Conservation (phyloP, 2,797 vertebrate species). For the Sebastes steindachneri region DNA sequence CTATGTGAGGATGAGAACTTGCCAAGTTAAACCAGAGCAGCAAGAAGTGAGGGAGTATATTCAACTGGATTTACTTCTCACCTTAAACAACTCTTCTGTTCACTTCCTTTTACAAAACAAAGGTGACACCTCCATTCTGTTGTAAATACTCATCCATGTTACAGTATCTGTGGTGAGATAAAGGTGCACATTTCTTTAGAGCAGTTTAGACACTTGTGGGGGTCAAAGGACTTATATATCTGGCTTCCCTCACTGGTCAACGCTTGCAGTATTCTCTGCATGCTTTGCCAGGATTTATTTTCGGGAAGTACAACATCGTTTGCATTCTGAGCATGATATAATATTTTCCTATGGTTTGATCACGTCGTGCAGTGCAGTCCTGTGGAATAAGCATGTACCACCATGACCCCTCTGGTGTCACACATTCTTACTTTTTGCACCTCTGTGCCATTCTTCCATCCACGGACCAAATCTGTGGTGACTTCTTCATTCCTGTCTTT, state of each 20-base stretch:
- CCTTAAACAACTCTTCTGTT: neutral
- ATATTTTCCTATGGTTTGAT: constrained; percentile 51
- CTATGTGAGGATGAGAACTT: neutral
- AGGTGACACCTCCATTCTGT: constrained; percentile 4
- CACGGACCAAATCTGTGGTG: constrained; percentile 47
- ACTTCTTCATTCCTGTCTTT: constrained; percentile 13
- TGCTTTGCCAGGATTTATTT: constrained; percentile 55
- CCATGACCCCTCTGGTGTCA: constrained; percentile 45
- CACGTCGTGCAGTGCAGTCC: constrained; percentile 63
- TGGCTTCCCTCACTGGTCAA: constrained; percentile 17
- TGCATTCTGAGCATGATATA: constrained; percentile 66
- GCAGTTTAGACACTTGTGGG: constrained; percentile 19
- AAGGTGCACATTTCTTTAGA: constrained; percentile 26
- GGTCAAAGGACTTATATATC: constrained; percentile 11
- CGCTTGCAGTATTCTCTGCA: constrained; percentile 47
- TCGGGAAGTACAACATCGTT: constrained; percentile 43
- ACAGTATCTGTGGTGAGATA: constrained; percentile 25
- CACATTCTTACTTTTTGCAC: constrained; percentile 48
- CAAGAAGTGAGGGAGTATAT: neutral
- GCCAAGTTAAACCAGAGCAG: neutral
- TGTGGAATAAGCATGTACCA: constrained; percentile 64
- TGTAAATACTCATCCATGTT: constrained; percentile 51
- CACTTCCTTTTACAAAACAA: neutral
- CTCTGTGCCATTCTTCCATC: constrained; percentile 51
- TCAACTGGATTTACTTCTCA: neutral